These are phyloP conservation scores for Lipotes vexillifer DNA, from an alignment of 2,113 vertebrate species.

Conservation along the genomic window DNA sequence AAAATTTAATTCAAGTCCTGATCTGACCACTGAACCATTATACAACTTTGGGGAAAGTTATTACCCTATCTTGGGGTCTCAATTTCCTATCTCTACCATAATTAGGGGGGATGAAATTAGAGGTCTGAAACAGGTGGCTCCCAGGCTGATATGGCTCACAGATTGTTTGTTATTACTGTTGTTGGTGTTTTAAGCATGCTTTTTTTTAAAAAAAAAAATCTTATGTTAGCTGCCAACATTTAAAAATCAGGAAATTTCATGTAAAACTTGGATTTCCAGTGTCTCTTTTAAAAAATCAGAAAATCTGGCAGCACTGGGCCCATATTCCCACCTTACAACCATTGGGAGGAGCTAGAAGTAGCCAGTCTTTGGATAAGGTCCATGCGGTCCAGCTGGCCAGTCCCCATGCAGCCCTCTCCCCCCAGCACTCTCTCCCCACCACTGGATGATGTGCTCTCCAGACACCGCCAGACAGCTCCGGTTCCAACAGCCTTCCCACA, in stretches of 20 bases:
- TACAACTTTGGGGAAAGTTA: neutral
- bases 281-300: neutral
- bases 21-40: neutral
- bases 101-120: neutral
- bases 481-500: neutral
- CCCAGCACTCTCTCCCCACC: neutral
- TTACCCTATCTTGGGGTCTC: neutral
- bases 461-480: neutral
- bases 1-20: neutral
- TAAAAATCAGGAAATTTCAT: neutral
- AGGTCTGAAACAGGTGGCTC: neutral
- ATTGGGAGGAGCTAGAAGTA: neutral
- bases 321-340: neutral
- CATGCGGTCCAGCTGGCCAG: accelerated
- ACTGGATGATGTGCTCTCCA: accelerated
- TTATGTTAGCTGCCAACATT: neutral
- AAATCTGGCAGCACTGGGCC: neutral
- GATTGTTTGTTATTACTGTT: neutral
- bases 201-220: neutral
- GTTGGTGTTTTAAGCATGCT: neutral
- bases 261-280: neutral
- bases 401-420: neutral
- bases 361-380: neutral
- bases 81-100: neutral
- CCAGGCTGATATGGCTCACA: neutral